These are phyloP conservation scores for Willowsia nigromaculata DNA, from an alignment of 2,888 invertebrate species.

Conservation along the genomic window DNA sequence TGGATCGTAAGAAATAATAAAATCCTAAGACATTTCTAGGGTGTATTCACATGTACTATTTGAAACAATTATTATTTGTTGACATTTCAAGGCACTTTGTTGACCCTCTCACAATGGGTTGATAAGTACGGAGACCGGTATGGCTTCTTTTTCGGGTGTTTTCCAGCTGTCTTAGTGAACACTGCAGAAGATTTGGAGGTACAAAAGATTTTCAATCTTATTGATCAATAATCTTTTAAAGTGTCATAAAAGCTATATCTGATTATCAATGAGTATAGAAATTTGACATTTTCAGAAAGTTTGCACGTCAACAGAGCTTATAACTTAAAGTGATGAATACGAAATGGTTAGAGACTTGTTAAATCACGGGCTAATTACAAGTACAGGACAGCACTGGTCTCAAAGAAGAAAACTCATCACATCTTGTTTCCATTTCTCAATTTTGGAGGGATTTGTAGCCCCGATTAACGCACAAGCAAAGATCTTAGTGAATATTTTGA, in stretches of 20 bases:
- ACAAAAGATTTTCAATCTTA: too few species aligned
- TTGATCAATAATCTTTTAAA: too few species aligned
- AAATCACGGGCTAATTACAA: conserved; percentile 83
- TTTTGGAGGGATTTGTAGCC: conserved; percentile 86
- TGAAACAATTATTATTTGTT: not conserved
- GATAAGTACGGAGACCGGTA: conserved; percentile 60
- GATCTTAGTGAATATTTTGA: conserved; percentile 83
- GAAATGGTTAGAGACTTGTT: conserved; percentile 83
- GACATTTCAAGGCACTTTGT: not conserved
- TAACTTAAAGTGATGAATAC: conserved; percentile 84
- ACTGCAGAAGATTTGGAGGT: conserved; percentile 66
- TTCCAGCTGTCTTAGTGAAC: conserved; percentile 20
- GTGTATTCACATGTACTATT: not conserved
- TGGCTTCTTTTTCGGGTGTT: conserved; percentile 39
- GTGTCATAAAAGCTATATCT: too few species aligned
- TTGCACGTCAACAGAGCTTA: conserved; percentile 83
- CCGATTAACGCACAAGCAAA: conserved; percentile 85
- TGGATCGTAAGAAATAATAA: conserved; percentile 23
- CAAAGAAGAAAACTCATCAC: conserved; percentile 86
- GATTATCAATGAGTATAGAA: too few species aligned
- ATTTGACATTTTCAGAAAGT: conserved; percentile 81
- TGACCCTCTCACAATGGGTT: conserved; percentile 35
- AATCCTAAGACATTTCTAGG: too few species aligned
- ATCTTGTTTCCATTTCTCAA: conserved; percentile 89
- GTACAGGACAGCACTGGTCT: conserved; percentile 85